Conservation (phyloP, 1,140 invertebrate genomes). For the Carposina sasakii region DNA sequence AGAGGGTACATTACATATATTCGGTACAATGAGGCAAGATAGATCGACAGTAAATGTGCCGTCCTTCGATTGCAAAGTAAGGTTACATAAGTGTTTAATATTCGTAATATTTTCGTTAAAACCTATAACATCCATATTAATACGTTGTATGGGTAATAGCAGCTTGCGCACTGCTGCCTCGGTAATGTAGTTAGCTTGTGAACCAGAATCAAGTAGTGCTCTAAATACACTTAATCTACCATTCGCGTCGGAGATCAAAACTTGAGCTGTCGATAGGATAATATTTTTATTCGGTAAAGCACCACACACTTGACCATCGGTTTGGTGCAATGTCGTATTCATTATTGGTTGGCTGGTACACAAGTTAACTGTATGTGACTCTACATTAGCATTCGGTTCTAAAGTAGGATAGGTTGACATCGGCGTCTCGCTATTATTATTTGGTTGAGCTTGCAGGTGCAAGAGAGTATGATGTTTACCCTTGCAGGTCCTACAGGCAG, state of each 20-base stretch:
- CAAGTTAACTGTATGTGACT: neutral
- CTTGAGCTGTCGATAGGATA: neutral
- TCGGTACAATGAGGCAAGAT: neutral
- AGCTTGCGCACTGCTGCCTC: neutral
- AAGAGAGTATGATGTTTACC: neutral
- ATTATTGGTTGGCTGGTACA: neutral
- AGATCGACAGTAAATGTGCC: neutral
- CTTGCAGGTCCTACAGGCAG: neutral
- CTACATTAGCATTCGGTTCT: neutral
- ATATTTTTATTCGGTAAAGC: neutral
- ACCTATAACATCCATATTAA: neutral
- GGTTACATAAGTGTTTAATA: neutral
- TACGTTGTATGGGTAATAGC: neutral
- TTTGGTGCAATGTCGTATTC: neutral
- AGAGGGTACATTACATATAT: neutral
- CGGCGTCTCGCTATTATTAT: neutral
- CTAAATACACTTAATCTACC: neutral
- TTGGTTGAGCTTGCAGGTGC: neutral
- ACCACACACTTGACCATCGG: neutral
- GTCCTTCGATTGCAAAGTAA: neutral
- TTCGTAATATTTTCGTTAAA: conserved; percentile 1
- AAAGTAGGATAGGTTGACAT: neutral
- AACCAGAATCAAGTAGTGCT: neutral
- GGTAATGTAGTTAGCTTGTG: neutral
- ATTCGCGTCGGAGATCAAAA: neutral